Conservation (phyloP, 2,888 invertebrate genomes). For the Sinotaia quadrata region DNA sequence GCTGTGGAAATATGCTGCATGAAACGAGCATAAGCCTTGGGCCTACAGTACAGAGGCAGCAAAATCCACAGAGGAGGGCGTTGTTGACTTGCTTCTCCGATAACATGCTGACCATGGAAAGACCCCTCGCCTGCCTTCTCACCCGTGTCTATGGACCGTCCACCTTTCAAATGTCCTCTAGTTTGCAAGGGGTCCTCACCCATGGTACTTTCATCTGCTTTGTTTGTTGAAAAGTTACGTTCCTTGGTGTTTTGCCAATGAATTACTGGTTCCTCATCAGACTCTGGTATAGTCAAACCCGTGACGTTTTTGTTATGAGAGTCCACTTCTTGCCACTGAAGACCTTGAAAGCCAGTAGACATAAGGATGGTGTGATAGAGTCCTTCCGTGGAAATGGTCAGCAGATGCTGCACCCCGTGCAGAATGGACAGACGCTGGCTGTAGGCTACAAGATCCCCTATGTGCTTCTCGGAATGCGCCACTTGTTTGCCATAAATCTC, state of each 20-base stretch:
- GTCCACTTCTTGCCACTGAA: conserved; percentile 12
- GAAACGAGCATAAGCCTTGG: conserved; percentile 1
- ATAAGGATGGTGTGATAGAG: conserved; percentile 6
- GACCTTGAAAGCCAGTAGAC: background rate
- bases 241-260: background rate
- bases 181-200: background rate
- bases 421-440: conserved; percentile 3
- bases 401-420: conserved; percentile 7
- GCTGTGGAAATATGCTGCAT: background rate
- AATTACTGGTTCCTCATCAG: no score
- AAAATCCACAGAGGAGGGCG: background rate
- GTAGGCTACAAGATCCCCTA: background rate
- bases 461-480: background rate
- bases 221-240: background rate
- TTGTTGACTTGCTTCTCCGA: background rate
- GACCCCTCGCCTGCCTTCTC: background rate
- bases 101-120: background rate
- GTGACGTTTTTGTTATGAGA: background rate
- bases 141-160: background rate
- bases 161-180: background rate
- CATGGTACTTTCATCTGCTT: background rate
- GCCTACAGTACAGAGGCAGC: conserved; percentile 12
- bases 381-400: background rate
- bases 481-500: background rate
- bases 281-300: no score